Evolutionary conservation across 1,140 invertebrate species (phyloP).

Genomic region (Gryllus bimaculatus): DNA sequence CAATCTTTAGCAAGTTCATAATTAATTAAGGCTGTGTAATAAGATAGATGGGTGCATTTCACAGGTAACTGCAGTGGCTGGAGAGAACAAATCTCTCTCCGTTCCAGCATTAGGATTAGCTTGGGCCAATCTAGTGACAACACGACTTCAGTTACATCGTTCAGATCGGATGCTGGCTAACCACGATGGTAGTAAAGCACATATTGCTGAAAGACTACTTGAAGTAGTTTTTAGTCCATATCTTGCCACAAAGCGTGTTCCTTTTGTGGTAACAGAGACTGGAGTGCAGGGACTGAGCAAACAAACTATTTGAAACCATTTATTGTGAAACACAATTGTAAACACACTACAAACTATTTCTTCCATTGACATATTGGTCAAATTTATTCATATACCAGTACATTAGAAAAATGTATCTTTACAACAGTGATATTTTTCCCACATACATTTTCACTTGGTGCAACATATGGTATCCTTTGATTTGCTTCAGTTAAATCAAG

Average conservation of each 20-base stretch:
- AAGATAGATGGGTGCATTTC: background rate
- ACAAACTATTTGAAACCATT: constrained; percentile 12
- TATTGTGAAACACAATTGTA: constrained; percentile 18
- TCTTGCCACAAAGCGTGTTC: constrained; percentile 28
- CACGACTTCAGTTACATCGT: constrained; percentile 31
- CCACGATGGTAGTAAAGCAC: constrained; percentile 16
- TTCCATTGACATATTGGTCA: constrained; percentile 1
- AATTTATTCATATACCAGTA: constrained; percentile 3
- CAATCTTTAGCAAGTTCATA: too few species aligned
- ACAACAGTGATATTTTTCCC: background rate
- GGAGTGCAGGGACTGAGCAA: constrained; percentile 27
- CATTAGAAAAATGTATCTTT: constrained; percentile 12
- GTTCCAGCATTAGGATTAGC: constrained; percentile 31
- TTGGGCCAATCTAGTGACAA: constrained; percentile 39
- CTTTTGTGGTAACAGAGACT: constrained; percentile 32
- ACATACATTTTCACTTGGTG: constrained; percentile 10
- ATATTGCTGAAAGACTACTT: constrained; percentile 27
- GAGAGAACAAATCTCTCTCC: background rate
- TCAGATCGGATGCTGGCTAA: constrained; percentile 16
- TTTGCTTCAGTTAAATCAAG: background rate
- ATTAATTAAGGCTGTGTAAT: too few species aligned
- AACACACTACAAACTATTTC: constrained; percentile 20
- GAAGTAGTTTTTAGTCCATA: constrained; percentile 37
- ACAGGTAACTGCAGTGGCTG: constrained; percentile 10
- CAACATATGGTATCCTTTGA: background rate